These are phyloP conservation scores for Rhinogobio ventralis DNA, from an alignment of 2,797 vertebrate species.

Conservation along the genomic window DNA sequence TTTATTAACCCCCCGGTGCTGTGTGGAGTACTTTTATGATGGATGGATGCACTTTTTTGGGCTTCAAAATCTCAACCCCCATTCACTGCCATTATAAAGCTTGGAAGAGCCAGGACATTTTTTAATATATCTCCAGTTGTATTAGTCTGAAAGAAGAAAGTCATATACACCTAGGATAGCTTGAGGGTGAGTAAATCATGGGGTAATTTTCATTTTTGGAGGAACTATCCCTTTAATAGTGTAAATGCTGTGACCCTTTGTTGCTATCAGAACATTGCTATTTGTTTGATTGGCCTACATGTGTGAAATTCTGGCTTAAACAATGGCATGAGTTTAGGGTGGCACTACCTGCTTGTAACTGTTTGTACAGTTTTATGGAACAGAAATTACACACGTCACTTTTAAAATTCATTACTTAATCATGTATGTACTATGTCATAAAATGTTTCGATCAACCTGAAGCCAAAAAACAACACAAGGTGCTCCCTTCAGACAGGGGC, in stretches of 20 bases:
- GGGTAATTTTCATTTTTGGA: no score
- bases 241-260: neutral
- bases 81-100: no score
- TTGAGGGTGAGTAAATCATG: no score
- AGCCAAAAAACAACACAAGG: neutral
- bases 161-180: no score
- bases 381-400: neutral
- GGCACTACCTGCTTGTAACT: neutral
- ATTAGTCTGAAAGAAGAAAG: no score
- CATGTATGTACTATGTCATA: neutral
- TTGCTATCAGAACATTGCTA: neutral
- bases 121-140: no score
- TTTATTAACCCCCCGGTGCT: no score
- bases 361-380: neutral
- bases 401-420: neutral
- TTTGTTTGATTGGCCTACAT: neutral
- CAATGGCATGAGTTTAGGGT: neutral
- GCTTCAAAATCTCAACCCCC: no score
- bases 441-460: neutral
- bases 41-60: no score
- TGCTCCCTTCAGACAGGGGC: neutral
- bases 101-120: no score
- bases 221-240: no score
- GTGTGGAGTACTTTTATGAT: no score
- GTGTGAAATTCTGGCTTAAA: neutral